These are phyloP conservation scores for Frankliniella fusca DNA, from an alignment of 2,888 invertebrate species.

Conservation along the genomic window DNA sequence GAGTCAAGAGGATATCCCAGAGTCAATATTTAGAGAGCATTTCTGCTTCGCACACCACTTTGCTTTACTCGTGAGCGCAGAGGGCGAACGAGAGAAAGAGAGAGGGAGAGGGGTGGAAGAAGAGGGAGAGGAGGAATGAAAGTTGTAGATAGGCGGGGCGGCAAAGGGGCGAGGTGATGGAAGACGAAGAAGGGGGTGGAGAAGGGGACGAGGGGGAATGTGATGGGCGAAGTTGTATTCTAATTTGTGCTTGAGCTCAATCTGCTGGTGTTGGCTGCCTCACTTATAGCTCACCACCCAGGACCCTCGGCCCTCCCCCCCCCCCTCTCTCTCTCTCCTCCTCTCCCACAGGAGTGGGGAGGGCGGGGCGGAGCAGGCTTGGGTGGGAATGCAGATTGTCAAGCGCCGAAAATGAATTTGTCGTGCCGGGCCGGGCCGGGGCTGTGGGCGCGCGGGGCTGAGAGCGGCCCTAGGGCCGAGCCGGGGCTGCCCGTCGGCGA, in stretches of 20 bases:
- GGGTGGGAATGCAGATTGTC: background rate
- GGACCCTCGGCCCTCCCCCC: background rate
- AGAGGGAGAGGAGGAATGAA: background rate
- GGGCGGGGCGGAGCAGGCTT: no score
- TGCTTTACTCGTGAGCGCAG: background rate
- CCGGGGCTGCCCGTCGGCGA: no score
- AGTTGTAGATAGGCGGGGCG: background rate
- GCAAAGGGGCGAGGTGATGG: background rate
- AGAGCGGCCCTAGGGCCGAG: no score
- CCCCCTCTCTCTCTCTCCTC: background rate
- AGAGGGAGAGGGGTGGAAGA: background rate
- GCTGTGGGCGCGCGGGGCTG: background rate
- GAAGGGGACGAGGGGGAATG: background rate
- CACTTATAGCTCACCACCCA: background rate
- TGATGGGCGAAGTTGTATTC: background rate
- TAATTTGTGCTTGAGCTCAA: background rate
- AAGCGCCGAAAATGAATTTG: conserved; percentile 10
- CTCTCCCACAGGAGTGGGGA: background rate
- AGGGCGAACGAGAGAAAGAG: background rate
- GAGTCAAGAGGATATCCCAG: conserved; percentile 3
- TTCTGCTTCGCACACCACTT: conserved; percentile 16
- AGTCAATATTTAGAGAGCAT: conserved; percentile 13
- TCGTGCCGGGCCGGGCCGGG: background rate
- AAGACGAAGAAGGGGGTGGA: background rate
- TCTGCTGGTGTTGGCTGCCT: background rate